phyloP scores from a whole-genome alignment of 2,888 invertebrate species.

The Auanema sp. region DNA sequence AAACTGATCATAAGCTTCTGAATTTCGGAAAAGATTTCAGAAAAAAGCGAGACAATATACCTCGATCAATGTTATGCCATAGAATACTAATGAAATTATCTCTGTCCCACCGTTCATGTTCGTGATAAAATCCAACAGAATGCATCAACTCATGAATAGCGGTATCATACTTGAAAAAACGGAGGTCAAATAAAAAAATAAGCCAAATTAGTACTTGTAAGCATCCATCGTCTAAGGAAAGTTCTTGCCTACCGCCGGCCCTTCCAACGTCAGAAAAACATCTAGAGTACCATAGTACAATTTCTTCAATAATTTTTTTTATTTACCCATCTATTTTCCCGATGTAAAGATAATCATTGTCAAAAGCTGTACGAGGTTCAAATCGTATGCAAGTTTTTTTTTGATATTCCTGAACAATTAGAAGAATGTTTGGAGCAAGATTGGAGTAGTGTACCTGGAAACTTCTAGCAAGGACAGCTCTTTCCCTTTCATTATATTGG shows the following conservation, averaged over 20 bases:
- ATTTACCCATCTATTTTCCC: conserved; percentile 63
- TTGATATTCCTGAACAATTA: conserved; percentile 54
- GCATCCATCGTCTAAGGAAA: conserved; percentile 64
- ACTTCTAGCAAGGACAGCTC: conserved; percentile 62
- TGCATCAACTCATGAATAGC: conserved; percentile 64
- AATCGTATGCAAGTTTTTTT: conserved; percentile 61
- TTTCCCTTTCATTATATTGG: conserved; percentile 60
- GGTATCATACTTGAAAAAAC: conserved; percentile 56
- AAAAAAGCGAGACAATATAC: conserved; percentile 27
- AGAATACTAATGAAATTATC: conserved; percentile 61
- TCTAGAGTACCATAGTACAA: too few species aligned
- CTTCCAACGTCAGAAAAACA: conserved; percentile 64
- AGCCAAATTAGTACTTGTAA: conserved; percentile 34
- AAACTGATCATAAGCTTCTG: conserved; percentile 64
- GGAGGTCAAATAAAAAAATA: conserved; percentile 2
- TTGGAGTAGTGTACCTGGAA: conserved; percentile 35
- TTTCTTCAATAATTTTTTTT: too few species aligned
- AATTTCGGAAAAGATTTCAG: conserved; percentile 14
- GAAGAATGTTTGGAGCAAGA: neutral
- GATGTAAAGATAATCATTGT: conserved; percentile 63
- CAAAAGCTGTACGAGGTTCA: conserved; percentile 50
- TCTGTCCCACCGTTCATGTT: conserved; percentile 64
- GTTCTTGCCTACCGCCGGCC: conserved; percentile 63
- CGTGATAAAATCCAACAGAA: conserved; percentile 62
- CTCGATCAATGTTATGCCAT: conserved; percentile 64